phyloP scores from a whole-genome alignment of 1,140 invertebrate genomes.

The Scylla paramamosain region DNA sequence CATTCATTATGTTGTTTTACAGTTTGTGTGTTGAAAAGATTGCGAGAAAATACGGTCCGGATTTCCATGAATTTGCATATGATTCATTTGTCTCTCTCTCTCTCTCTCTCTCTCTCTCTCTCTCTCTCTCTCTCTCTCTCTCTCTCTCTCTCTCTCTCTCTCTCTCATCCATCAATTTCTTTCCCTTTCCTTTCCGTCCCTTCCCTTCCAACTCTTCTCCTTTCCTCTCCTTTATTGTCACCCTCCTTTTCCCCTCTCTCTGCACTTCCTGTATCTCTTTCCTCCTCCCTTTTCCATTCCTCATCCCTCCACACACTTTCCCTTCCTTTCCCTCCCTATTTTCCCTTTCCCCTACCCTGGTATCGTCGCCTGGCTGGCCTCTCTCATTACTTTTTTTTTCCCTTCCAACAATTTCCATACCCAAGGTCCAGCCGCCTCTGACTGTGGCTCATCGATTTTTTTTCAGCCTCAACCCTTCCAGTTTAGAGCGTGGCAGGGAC shows the following conservation, averaged over 20 bases:
- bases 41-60: not conserved
- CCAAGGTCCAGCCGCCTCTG: slow-evolving; percentile 54
- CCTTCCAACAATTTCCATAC: slow-evolving; percentile 53
- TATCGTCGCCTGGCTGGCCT: slow-evolving; percentile 24
- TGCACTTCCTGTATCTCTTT: not conserved
- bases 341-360: not conserved
- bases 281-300: not conserved
- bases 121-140: not conserved
- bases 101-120: slow-evolving; percentile 5
- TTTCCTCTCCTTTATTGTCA: not conserved
- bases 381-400: slow-evolving; percentile 56
- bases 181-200: not conserved
- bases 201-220: not conserved
- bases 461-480: slow-evolving; percentile 56
- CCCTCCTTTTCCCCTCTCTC: too few species aligned
- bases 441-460: slow-evolving; percentile 51
- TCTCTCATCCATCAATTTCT: not conserved
- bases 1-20: not conserved
- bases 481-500: not conserved
- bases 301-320: not conserved
- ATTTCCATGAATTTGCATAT: not conserved
- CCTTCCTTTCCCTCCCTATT: not conserved
- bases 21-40: slow-evolving; percentile 13
- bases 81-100: slow-evolving; percentile 1
- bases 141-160: not conserved